Percentiles rank a stretch among this genome's conserved stretches.
phyloP scores from a whole-genome alignment of 1,140 invertebrate genomes.

The Trichonephila clavata region DNA sequence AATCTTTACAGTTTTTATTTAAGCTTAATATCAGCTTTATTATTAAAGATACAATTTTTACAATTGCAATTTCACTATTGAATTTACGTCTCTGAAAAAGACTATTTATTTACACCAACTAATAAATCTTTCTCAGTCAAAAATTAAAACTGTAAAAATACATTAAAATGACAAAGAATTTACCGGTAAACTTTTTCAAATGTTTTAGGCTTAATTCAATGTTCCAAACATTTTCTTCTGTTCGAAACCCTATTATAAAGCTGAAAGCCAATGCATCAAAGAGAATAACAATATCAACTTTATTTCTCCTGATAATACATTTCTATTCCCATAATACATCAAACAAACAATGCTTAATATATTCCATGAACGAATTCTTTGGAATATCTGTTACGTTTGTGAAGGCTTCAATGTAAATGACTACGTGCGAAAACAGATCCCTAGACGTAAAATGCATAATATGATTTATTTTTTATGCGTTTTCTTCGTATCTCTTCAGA shows the following conservation, averaged over 20 bases:
- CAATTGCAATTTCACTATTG: too few relatives aligned
- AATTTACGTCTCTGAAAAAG: too few relatives aligned
- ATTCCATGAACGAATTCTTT: constrained; percentile 1
- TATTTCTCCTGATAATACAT: not conserved
- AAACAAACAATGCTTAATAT: constrained; percentile 25
- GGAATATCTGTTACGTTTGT: not conserved
- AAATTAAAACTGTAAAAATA: too few relatives aligned
- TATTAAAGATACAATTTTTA: too few relatives aligned
- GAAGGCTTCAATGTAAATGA: not conserved
- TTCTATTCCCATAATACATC: not conserved
- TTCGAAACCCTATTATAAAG: not conserved
- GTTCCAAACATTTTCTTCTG: not conserved
- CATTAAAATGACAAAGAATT: too few relatives aligned
- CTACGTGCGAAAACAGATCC: not conserved
- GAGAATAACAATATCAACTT: not conserved
- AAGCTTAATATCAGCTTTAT: too few relatives aligned
- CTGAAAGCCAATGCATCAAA: not conserved
- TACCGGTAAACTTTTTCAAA: too few relatives aligned
- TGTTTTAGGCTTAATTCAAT: not conserved
- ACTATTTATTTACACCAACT: too few relatives aligned
- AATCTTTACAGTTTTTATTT: too few relatives aligned
- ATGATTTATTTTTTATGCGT: constrained; percentile 3
- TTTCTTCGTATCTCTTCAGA: not conserved
- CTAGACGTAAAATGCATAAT: constrained; percentile 18
- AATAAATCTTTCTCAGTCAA: too few relatives aligned